Conservation (phyloP, 2,797 vertebrate genomes). For the Lycodopsis pacificus region DNA sequence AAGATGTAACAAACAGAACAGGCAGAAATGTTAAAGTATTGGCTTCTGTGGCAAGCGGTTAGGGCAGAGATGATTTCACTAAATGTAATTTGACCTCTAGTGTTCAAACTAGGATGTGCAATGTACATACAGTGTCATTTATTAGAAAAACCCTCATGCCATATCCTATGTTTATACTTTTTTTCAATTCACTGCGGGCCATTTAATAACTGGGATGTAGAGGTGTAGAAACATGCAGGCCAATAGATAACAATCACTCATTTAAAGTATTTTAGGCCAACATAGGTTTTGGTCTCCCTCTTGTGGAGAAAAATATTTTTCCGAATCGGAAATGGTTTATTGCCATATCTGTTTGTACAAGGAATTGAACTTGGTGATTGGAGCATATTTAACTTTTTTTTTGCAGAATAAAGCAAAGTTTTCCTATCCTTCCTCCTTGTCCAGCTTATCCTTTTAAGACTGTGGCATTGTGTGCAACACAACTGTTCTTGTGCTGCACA, state of each 20-base stretch:
- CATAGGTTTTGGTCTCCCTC: constrained; percentile 57
- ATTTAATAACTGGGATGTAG: neutral
- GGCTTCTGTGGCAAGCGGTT: neutral
- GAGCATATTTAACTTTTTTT: neutral
- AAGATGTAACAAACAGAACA: neutral
- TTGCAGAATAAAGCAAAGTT: neutral
- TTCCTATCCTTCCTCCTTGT: neutral
- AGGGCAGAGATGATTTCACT: neutral
- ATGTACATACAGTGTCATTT: neutral
- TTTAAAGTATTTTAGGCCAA: neutral
- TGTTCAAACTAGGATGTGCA: neutral
- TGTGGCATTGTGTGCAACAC: neutral
- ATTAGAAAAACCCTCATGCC: neutral
- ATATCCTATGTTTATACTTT: neutral
- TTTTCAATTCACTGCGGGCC: neutral
- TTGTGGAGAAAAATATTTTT: constrained; percentile 53
- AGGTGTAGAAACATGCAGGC: neutral
- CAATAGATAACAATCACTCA: neutral
- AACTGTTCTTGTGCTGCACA: neutral
- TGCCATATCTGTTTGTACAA: neutral
- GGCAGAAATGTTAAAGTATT: neutral
- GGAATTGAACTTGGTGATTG: neutral
- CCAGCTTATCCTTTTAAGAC: neutral
- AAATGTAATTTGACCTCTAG: neutral
- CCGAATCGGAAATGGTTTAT: neutral